phyloP scores from a whole-genome alignment of 2,113 vertebrate genomes.

The Orientallactaga bullata region DNA sequence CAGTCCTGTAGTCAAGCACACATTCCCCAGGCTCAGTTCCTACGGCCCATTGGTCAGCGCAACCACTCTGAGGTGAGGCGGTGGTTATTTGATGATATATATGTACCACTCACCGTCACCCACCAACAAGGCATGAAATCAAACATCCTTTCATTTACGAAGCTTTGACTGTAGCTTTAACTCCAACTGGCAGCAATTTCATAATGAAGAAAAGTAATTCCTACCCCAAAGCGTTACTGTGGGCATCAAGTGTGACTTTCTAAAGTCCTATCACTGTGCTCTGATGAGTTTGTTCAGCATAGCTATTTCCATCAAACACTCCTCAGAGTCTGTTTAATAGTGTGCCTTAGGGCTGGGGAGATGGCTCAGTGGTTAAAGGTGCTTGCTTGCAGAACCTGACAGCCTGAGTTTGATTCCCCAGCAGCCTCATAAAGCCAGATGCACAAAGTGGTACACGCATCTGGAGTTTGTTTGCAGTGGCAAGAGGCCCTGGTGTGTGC shows the following conservation, averaged over 20 bases:
- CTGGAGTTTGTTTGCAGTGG: no score
- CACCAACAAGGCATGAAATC: not conserved
- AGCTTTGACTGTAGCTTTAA: not conserved
- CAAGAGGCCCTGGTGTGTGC: no score
- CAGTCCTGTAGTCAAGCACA: not conserved
- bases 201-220: not conserved
- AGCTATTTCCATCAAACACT: not conserved
- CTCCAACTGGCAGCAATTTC: rapidly evolving
- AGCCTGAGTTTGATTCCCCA: no score
- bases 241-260: not conserved
- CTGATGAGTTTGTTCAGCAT: not conserved
- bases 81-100: not conserved
- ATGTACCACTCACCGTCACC: not conserved
- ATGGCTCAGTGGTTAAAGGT: no score
- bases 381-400: no score
- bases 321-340: not conserved
- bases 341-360: no score
- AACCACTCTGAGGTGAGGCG: not conserved
- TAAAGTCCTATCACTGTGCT: not conserved
- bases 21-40: not conserved
- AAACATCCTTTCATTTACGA: not conserved
- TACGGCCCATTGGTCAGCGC: not conserved
- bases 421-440: no score
- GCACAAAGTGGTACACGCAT: no score
- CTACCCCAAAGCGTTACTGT: not conserved